Base-by-base conservation (phyloP, 2,888 invertebrate species). In the Gonocerus acuteangulatus region DNA sequence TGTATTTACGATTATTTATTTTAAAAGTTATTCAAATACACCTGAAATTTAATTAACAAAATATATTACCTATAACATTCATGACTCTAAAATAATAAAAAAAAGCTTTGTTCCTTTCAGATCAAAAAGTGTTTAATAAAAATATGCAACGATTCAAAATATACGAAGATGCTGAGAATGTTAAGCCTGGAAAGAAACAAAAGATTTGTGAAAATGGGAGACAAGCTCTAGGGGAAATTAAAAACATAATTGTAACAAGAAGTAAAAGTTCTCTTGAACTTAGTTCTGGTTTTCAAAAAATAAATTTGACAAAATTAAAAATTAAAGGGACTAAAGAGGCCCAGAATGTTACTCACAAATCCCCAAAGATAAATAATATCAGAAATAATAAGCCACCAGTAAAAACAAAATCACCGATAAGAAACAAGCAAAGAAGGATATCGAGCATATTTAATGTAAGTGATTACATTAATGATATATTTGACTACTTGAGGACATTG, bases 381-480 rank as follows among this genome's bases (percentile, higher is more conserved):
- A n/a, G n/a, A n/a, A n/a, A n/a, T n/a, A n/a, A n/a, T n/a, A 21
- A 47, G 18, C 19, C 11, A 13, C 11, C 18, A 11, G 21, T 6
- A 48, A 48, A 48, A 16, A 3, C 16, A 11, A 48, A 19, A 23
- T 44, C 45, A n/a, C 27, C 57, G 1, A 42, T 27, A 18, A 45
- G 22, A 22, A 32, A 16, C 2, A 22, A 23, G 45, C 23, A 27
- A 15, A 18, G 51, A 18, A 27, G 57, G 19, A 19, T 42, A 18
- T 60, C 60, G 2, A 47, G 48, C 16, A 19, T 49, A 19, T 60
- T 60, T 23, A 60, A 49, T 9, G 34, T 60, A 7, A 60, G 42
- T 7, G 60, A 60, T 16, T 60, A 60, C 6, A 49, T 36, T 4
- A 49, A 27, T 27, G 60, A 60, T 27, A 60, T 60, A 13, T 60